Evolutionary conservation across 92 coral and sea anemone species (phyloP).

Genomic region (Heteractis magnifica): DNA sequence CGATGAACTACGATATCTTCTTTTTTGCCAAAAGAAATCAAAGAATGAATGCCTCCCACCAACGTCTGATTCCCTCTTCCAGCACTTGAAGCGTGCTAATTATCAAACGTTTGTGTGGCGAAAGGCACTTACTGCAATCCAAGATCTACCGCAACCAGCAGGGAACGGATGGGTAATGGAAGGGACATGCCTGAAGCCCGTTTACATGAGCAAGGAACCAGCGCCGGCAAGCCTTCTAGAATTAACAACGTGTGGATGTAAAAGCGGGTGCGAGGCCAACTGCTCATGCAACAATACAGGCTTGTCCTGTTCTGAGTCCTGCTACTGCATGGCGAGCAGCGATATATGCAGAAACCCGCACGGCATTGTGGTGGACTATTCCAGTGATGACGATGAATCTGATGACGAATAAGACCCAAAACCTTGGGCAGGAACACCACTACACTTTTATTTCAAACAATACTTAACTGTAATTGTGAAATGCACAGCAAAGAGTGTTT

Average conservation of each 20-base stretch:
- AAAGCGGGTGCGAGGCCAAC: constrained; percentile 13
- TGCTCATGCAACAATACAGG: constrained; percentile 36
- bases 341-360: constrained; percentile 24
- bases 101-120: constrained; percentile 35
- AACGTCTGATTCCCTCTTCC: constrained; percentile 29
- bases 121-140: constrained; percentile 7
- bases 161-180: constrained; percentile 29
- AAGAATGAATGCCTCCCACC: constrained; percentile 54
- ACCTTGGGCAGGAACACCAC: no score
- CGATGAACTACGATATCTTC: constrained; percentile 35
- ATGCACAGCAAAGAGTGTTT: no score
- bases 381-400: no score
- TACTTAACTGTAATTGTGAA: no score
- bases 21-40: constrained; percentile 38
- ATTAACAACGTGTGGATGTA: constrained; percentile 36
- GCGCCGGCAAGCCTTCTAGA: constrained; percentile 43
- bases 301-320: constrained; percentile 40
- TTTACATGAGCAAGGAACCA: constrained; percentile 32
- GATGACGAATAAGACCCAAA: no score
- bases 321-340: constrained; percentile 32
- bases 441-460: no score
- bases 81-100: constrained; percentile 30
- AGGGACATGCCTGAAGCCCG: constrained; percentile 6
- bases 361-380: no score
- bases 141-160: constrained; percentile 27